Evolutionary conservation across 2,888 invertebrate genomes (phyloP).

Genomic region (Rhimphoctona megacephalus): DNA sequence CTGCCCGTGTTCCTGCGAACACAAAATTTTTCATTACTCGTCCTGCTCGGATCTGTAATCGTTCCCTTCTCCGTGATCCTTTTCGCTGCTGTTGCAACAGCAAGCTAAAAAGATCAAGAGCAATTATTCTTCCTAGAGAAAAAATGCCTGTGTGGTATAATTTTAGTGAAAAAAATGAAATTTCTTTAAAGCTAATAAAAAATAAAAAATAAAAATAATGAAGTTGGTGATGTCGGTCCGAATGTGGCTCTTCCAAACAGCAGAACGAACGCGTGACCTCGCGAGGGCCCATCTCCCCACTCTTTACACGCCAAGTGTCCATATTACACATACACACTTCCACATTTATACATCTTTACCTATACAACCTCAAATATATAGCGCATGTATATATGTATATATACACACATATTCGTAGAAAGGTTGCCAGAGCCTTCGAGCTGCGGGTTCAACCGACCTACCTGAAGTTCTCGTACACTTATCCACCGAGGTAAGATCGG

Average conservation of each 20-base stretch:
- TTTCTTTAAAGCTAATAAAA: neutral
- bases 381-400: neutral
- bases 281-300: slow-evolving; percentile 72
- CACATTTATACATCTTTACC: slow-evolving; percentile 1
- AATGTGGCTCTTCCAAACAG: slow-evolving; percentile 70
- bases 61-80: neutral
- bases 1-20: slow-evolving; percentile 33
- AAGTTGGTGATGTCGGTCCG: slow-evolving; percentile 78
- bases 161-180: neutral
- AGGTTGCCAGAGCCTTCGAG: slow-evolving; percentile 69
- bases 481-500: slow-evolving; percentile 54
- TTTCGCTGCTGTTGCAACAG: neutral
- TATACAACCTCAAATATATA: neutral
- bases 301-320: slow-evolving; percentile 75
- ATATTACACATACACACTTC: slow-evolving; percentile 26
- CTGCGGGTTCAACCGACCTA: slow-evolving; percentile 80
- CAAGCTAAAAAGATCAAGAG: neutral
- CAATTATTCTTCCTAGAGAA: neutral
- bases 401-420: slow-evolving; percentile 74
- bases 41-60: slow-evolving; percentile 13
- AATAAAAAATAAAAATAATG: slow-evolving; percentile 73
- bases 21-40: slow-evolving; percentile 51
- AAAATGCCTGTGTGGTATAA: neutral
- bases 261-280: slow-evolving; percentile 78
- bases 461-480: slow-evolving; percentile 78